phyloP scores from a whole-genome alignment of 2,797 vertebrate genomes.

The Oryzias dopingdopingensis region DNA sequence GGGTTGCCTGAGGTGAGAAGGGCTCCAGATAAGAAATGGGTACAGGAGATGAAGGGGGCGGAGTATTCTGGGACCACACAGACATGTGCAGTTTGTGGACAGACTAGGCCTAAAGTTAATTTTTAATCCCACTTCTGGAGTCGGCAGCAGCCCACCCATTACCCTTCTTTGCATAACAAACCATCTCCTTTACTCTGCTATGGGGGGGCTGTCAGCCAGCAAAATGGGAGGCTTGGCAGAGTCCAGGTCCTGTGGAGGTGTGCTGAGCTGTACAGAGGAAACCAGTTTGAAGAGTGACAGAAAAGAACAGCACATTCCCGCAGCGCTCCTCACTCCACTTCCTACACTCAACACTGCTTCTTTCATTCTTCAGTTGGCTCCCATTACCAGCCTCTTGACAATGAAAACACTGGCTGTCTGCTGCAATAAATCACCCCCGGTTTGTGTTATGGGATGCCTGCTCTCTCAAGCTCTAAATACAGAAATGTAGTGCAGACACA shows the following conservation, averaged over 20 bases:
- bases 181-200: constrained; percentile 8
- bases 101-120: not conserved
- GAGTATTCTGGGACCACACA: not conserved
- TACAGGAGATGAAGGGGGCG: not conserved
- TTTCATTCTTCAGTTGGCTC: constrained; percentile 56
- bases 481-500: constrained; percentile 12
- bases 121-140: not conserved
- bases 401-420: constrained; percentile 56
- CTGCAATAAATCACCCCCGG: constrained; percentile 51
- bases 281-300: constrained; percentile 39
- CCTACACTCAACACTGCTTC: constrained; percentile 52
- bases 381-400: constrained; percentile 52
- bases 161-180: constrained; percentile 1
- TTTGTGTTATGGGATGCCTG: constrained; percentile 29
- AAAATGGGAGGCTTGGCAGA: constrained; percentile 32
- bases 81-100: not conserved
- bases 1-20: constrained; percentile 3
- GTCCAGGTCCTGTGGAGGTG: constrained; percentile 46
- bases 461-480: constrained; percentile 23
- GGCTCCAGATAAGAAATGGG: constrained; percentile 31
- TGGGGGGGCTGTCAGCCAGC: constrained; percentile 36
- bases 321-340: constrained; percentile 30
- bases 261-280: constrained; percentile 24
- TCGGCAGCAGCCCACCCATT: constrained; percentile 10
- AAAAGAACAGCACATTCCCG: constrained; percentile 47